Percentiles rank a stretch among this genome's conserved stretches.
These are phyloP conservation scores for Anguilla marmorata DNA, from an alignment of 2,797 vertebrate genomes.

Conservation along the genomic window DNA sequence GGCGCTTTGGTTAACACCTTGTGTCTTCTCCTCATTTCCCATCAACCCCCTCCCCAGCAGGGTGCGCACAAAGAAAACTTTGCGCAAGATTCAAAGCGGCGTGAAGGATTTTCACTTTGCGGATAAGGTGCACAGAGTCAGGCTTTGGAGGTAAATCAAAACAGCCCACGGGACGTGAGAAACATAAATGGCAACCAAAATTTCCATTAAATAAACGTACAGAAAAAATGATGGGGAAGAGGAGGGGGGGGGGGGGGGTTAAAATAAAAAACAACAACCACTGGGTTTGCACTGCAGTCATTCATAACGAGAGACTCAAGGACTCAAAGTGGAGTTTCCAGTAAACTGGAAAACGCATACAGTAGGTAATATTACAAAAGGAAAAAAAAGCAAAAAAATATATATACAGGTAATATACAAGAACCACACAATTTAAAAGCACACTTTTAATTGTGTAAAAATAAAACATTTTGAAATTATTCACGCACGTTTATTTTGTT, in stretches of 20 bases:
- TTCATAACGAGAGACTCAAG: background rate
- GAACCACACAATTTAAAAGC: conserved; percentile 19
- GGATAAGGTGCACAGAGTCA: background rate
- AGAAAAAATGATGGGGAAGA: background rate
- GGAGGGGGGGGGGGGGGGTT: background rate
- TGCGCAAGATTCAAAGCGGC: conserved; percentile 14
- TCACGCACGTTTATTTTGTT: conserved; percentile 19
- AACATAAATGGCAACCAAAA: background rate
- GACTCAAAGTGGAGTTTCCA: background rate
- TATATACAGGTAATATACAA: background rate
- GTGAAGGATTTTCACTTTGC: conserved; percentile 1
- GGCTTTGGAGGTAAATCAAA: conserved; percentile 28
- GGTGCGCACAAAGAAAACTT: background rate
- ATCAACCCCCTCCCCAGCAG: conserved; percentile 7
- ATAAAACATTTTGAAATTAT: conserved; percentile 17
- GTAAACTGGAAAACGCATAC: background rate
- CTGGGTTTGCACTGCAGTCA: conserved; percentile 31
- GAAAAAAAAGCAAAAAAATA: background rate
- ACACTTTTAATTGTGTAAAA: conserved; percentile 12
- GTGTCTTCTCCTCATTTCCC: background rate
- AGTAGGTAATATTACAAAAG: conserved; percentile 14
- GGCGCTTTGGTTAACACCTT: conserved; percentile 2
- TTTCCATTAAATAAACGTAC: background rate
- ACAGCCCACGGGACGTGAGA: conserved; percentile 2
- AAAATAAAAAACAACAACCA: background rate